These are phyloP conservation scores for Xiphydria camelus DNA, from an alignment of 2,888 invertebrate genomes.

Conservation along the genomic window DNA sequence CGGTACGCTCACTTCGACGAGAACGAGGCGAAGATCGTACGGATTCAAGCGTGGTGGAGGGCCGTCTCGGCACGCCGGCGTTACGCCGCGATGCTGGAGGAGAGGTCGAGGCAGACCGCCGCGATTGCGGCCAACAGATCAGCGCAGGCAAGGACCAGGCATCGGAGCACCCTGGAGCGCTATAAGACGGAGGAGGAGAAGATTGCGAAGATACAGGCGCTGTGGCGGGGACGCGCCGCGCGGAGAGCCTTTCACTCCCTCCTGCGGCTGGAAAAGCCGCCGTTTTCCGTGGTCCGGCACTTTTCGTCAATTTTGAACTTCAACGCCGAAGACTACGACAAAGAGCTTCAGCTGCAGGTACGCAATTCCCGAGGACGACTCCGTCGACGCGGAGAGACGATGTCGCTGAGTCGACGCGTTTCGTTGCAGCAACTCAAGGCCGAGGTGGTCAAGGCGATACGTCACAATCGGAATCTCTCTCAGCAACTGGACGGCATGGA, in stretches of 20 bases:
- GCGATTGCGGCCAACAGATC: conserved; percentile 58
- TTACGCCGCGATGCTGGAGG: conserved; percentile 57
- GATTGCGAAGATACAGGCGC: conserved; percentile 69
- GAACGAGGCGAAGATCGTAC: conserved; percentile 57
- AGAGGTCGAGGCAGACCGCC: conserved; percentile 54
- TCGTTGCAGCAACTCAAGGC: conserved; percentile 64
- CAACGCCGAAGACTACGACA: conserved; percentile 72
- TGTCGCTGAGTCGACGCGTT: too few species aligned
- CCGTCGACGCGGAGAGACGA: too few species aligned
- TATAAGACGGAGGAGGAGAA: conserved; percentile 63
- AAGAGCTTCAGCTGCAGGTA: conserved; percentile 68
- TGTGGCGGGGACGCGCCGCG: conserved; percentile 69
- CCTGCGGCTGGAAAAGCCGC: conserved; percentile 63
- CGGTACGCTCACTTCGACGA: conserved; percentile 57
- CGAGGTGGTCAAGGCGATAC: conserved; percentile 73
- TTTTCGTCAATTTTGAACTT: conserved; percentile 73
- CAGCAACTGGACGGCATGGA: conserved; percentile 77
- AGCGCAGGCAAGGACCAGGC: conserved; percentile 40
- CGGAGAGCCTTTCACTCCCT: conserved; percentile 67
- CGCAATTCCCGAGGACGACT: too few species aligned
- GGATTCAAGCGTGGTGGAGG: conserved; percentile 70
- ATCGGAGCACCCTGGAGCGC: conserved; percentile 59
- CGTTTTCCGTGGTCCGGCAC: conserved; percentile 65
- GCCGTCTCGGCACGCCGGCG: conserved; percentile 58
- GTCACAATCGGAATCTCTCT: conserved; percentile 73